Percentiles rank a stretch among this genome's conserved stretches.
Conservation (phyloP, 2,888 invertebrate genomes). For the Sarcophaga rosellei region DNA sequence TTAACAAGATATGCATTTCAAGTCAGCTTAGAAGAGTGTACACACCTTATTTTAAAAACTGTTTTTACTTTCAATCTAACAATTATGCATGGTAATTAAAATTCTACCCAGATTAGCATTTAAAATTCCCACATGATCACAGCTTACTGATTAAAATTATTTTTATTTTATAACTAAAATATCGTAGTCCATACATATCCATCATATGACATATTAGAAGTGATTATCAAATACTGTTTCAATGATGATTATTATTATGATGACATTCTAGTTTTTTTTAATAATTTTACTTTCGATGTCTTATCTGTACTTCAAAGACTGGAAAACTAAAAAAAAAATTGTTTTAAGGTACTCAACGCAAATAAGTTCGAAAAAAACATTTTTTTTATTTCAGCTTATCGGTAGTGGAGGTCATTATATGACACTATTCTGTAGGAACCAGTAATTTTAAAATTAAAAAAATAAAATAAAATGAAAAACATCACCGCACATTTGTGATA, state of each 20-base stretch:
- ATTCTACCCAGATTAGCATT: neutral
- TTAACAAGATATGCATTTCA: no score
- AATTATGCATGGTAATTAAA: neutral
- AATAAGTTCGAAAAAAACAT: neutral
- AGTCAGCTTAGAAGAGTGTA: no score
- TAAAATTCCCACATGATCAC: neutral
- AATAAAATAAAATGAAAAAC: constrained; percentile 13
- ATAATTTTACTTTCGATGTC: neutral
- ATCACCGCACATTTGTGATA: constrained; percentile 22
- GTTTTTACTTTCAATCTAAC: no score
- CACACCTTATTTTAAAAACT: no score
- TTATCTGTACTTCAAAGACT: neutral
- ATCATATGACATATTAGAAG: no score
- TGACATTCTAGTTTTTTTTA: neutral
- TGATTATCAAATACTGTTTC: no score
- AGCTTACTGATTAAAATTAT: neutral
- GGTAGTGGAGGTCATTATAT: constrained; percentile 24
- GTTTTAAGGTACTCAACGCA: neutral
- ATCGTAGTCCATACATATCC: no score
- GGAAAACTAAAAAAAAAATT: no score
- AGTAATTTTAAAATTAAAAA: neutral
- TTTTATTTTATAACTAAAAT: neutral
- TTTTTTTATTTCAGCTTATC: constrained; percentile 34
- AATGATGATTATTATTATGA: neutral
- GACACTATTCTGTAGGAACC: neutral